phyloP scores from a whole-genome alignment of 2,888 invertebrate genomes.

The Salticus scenicus region DNA sequence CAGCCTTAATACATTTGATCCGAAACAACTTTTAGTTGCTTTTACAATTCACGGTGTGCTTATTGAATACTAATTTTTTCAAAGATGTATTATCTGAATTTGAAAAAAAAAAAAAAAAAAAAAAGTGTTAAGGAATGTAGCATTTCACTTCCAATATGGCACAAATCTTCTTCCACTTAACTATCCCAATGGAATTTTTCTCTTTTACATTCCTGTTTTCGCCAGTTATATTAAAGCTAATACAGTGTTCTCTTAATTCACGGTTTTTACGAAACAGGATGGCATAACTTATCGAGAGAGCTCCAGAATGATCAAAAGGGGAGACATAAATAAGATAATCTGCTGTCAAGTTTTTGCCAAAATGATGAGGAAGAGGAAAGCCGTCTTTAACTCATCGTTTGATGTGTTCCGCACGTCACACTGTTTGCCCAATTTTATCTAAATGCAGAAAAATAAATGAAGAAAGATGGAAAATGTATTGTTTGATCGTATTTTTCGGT shows the following conservation, averaged over 20 bases:
- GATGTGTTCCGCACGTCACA: conserved; percentile 55
- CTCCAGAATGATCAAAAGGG: conserved; percentile 62
- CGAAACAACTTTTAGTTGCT: too few species aligned
- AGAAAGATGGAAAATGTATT: background rate
- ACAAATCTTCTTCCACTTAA: too few species aligned
- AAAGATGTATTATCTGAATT: too few species aligned
- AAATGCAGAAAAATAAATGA: conserved; percentile 14
- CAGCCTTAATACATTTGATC: too few species aligned
- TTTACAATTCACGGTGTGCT: too few species aligned
- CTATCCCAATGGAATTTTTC: too few species aligned
- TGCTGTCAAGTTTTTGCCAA: conserved; percentile 58
- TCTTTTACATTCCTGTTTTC: too few species aligned
- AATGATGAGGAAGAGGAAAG: conserved; percentile 12
- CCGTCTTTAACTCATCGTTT: conserved; percentile 43
- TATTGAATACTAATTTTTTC: too few species aligned
- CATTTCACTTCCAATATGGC: too few species aligned
- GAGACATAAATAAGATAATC: conserved; percentile 67
- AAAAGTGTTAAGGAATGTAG: too few species aligned
- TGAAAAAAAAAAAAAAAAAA: too few species aligned
- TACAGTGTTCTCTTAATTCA: conserved; percentile 16
- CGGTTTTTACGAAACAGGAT: conserved; percentile 42
- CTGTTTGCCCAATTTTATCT: conserved; percentile 45
- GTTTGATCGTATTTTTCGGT: background rate
- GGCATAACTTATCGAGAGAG: conserved; percentile 57
- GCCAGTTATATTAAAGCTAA: too few species aligned